phyloP scores from a whole-genome alignment of 2,113 vertebrate genomes.

The Hirundichthys speculiger region DNA sequence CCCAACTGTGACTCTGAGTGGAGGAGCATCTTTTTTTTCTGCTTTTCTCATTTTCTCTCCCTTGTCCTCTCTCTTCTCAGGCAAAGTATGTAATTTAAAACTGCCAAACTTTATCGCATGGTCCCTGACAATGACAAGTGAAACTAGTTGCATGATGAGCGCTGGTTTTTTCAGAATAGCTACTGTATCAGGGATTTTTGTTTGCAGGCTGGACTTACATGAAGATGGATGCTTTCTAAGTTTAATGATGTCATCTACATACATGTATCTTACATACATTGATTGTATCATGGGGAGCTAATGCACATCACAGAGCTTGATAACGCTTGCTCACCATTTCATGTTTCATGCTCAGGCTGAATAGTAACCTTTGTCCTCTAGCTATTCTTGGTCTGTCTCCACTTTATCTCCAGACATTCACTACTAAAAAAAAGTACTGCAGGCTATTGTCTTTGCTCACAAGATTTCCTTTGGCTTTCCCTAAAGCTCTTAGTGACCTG shows the following conservation, averaged over 20 bases:
- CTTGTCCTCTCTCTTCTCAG: not conserved
- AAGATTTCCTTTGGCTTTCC: too few relatives aligned
- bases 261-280: too few relatives aligned
- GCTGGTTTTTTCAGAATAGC: not conserved
- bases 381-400: too few relatives aligned
- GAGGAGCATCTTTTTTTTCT: not conserved
- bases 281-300: too few relatives aligned
- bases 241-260: not conserved
- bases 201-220: not conserved
- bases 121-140: not conserved
- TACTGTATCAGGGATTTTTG: not conserved
- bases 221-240: not conserved
- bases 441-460: too few relatives aligned
- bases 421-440: too few relatives aligned
- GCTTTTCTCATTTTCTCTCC: constrained; percentile 20
- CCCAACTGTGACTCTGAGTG: constrained; percentile 16
- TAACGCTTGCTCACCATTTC: too few relatives aligned
- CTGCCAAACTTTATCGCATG: not conserved
- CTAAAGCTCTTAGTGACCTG: too few relatives aligned
- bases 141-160: not conserved
- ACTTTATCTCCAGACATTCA: too few relatives aligned
- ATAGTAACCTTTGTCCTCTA: too few relatives aligned
- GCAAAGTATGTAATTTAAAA: not conserved
- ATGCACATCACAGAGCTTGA: too few relatives aligned
- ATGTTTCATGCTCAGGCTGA: too few relatives aligned